Percentiles rank a stretch among this genome's conserved stretches.
Evolutionary conservation across 1,140 invertebrate species (phyloP).

Genomic region (Trichomalopsis sarcophagae): DNA sequence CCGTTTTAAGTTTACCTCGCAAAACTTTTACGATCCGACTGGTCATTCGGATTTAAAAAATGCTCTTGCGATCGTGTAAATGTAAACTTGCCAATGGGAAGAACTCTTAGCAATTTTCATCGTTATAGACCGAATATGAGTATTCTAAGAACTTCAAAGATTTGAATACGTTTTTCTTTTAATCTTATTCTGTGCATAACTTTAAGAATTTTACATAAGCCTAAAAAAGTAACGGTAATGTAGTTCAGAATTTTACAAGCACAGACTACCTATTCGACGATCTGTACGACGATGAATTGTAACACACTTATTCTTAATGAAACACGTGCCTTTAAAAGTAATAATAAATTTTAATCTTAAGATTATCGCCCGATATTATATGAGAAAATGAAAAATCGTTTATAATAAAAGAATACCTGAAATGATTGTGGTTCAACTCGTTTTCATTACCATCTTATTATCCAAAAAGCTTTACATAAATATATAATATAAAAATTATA

Average conservation of each 20-base stretch:
- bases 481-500: constrained; percentile 54
- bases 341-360: constrained; percentile 72
- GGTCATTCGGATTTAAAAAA: constrained; percentile 66
- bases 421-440: constrained; percentile 33
- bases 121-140: constrained; percentile 16
- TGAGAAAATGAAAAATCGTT: constrained; percentile 70
- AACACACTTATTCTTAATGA: constrained; percentile 61
- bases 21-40: constrained; percentile 65
- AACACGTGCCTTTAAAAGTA: constrained; percentile 74
- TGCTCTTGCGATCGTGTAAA: constrained; percentile 61
- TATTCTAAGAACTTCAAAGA: constrained; percentile 39
- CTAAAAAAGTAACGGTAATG: constrained; percentile 26
- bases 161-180: constrained; percentile 3
- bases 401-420: constrained; percentile 67
- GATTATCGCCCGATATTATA: constrained; percentile 69
- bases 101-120: constrained; percentile 38
- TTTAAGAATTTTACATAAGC: constrained; percentile 42
- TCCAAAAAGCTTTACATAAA: constrained; percentile 46
- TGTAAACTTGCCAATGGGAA: constrained; percentile 69
- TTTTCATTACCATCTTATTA: constrained; percentile 37
- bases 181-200: constrained; percentile 41
- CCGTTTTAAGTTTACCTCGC: constrained; percentile 56
- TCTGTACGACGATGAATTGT: constrained; percentile 43
- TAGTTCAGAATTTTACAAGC: constrained; percentile 39
- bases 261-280: constrained; percentile 42